A percentile compares a stretch with the other conserved stretches of the same genome.
These are phyloP conservation scores for Myrmophylax atrothorax DNA, from an alignment of 2,113 vertebrate genomes.

Conservation along the genomic window DNA sequence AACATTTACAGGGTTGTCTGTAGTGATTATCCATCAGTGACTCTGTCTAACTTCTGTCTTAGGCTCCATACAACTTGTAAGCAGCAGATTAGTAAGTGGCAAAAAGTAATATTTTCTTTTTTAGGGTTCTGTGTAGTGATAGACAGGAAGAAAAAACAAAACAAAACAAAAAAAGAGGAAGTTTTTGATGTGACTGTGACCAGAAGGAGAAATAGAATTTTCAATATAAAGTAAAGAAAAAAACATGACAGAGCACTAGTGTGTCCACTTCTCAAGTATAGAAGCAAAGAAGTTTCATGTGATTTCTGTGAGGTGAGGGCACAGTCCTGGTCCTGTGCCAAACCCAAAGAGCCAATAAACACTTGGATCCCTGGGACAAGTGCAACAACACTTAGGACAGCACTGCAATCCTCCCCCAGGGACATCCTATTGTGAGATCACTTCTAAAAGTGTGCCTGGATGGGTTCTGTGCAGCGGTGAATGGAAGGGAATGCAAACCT, in stretches of 20 bases:
- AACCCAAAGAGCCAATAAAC: neutral
- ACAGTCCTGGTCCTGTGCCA: neutral
- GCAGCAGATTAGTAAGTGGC: neutral
- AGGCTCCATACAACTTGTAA: neutral
- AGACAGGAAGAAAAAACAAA: neutral
- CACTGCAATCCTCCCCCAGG: neutral
- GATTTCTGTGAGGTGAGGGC: neutral
- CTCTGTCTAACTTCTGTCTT: neutral
- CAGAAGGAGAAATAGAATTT: neutral
- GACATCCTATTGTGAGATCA: neutral
- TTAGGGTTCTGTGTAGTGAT: neutral
- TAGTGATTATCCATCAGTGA: neutral
- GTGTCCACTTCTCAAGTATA: neutral
- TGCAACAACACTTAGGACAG: neutral
- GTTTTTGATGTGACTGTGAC: neutral
- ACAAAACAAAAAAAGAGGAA: neutral
- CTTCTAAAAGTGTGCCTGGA: neutral
- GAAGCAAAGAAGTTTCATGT: neutral
- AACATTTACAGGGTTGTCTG: neutral
- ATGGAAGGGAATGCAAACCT: neutral
- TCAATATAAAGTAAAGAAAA: neutral
- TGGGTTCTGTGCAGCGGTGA: neutral
- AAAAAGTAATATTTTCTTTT: neutral
- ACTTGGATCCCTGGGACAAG: neutral
- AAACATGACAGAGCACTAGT: neutral